phyloP scores from a whole-genome alignment of 2,113 vertebrate genomes.

The Parus major region DNA sequence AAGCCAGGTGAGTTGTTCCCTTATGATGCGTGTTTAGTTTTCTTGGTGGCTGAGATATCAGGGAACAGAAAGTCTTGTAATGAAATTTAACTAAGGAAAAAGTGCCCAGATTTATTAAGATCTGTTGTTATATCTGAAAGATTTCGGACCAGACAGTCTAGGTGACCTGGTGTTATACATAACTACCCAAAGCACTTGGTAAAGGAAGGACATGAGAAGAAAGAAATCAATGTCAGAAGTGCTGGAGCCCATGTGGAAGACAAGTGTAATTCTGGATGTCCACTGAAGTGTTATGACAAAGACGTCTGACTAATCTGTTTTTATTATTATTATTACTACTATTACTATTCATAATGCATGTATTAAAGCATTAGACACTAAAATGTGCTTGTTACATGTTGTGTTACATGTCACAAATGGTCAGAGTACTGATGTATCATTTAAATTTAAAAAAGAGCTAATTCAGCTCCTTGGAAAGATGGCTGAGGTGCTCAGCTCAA shows the following conservation, averaged over 20 bases:
- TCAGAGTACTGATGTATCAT: not conserved
- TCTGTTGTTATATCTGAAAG: not conserved
- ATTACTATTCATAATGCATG: not conserved
- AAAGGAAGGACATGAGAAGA: not conserved
- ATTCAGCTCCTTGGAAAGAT: not conserved
- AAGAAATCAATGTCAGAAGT: not conserved
- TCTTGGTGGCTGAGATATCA: not conserved
- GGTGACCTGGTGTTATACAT: not conserved
- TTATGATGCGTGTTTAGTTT: not conserved
- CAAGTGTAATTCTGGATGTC: not conserved
- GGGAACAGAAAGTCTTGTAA: not conserved
- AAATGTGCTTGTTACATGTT: not conserved
- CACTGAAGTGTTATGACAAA: not conserved
- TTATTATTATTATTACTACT: not conserved
- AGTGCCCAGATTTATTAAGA: not conserved
- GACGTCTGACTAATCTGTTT: fast-evolving
- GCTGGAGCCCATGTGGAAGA: not conserved
- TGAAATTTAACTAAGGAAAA: not conserved
- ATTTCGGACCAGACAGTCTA: not conserved
- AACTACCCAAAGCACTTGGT: not conserved
- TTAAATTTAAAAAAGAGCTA: not conserved
- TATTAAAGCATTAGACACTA: not conserved
- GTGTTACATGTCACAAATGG: not conserved
- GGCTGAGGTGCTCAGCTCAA: not conserved
- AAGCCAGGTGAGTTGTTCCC: not conserved